Evolutionary conservation across 2,797 vertebrate species (phyloP), one percentile per base, ranked within the genome.

Genomic region (Macroramphosus scolopax): DNA sequence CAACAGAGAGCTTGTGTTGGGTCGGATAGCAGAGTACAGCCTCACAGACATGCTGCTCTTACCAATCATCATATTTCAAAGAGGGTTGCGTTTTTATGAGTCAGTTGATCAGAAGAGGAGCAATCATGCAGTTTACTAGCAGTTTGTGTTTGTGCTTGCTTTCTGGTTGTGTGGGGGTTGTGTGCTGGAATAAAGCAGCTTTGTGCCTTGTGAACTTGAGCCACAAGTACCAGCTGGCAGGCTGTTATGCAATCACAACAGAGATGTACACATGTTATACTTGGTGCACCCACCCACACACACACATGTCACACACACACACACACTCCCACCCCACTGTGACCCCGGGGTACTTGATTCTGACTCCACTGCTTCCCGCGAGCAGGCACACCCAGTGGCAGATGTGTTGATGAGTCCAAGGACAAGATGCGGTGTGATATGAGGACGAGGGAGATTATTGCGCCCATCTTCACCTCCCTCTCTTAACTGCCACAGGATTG

Each of bases 111-210:
- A 37, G 35, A 31, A 29, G 38, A 57, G 39, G 22, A 67, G 34
- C 40, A 28, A 18, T 53, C 25, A 1, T 48, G 22, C 17, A 22
- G 30, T 68, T 53, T 33, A 24, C 20, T n/a, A n/a, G n/a, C n/a
- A n/a, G n/a, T n/a, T 3, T 26, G 25, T 26, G 25, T 50, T 62
- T 54, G 34, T 38, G 34, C 14, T 15, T 22, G 47, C 24, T 42
- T 69, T 76, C 63, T 60, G 48, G 47, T 13, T 26, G 17, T 22
- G 55, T 63, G 67, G 69, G 76, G 76, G 61, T 53, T 48, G 67
- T 68, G 63, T 50, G 61, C 73, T 49, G 38, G 53, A 62, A 78
- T 81, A 86, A 85, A 88, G 80, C 87, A 59, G 87, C 83, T 87
- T 87, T 88, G 83, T 84, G 80, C 74, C 69, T 69, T 25, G 62